phyloP scores from a whole-genome alignment of 2,113 vertebrate genomes.

The Hemiscyllium ocellatum region DNA sequence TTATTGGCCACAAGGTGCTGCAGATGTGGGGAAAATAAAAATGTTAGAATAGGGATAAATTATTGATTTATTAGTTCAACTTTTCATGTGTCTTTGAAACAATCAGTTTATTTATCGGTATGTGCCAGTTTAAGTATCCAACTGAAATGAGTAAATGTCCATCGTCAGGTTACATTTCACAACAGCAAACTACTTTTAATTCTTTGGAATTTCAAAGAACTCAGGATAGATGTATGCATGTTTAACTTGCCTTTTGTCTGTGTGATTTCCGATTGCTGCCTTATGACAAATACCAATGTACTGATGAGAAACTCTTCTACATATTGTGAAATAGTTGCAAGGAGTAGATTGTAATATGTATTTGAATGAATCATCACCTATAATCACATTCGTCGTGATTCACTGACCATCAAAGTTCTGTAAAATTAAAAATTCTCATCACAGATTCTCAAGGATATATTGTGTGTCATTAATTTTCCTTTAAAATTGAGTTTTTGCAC shows the following conservation, averaged over 20 bases:
- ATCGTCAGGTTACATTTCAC: neutral
- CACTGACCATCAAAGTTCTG: neutral
- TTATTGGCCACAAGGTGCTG: neutral
- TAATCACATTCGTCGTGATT: neutral
- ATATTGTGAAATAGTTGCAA: neutral
- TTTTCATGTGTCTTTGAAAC: neutral
- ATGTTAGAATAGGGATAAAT: neutral
- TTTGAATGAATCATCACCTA: neutral
- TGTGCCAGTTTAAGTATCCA: neutral
- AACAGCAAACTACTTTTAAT: neutral
- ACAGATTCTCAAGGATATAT: neutral
- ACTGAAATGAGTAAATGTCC: neutral
- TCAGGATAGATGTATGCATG: neutral
- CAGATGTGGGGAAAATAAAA: neutral
- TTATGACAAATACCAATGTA: neutral
- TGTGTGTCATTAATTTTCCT: neutral
- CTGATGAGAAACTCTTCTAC: too few species aligned
- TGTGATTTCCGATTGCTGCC: constrained; percentile 4
- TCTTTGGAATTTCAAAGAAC: neutral
- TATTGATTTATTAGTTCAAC: neutral
- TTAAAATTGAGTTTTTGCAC: too few species aligned
- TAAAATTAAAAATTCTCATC: neutral
- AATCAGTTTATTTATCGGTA: neutral
- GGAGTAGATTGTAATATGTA: neutral
- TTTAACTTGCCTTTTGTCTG: neutral